Base-by-base conservation (phyloP, 2,797 vertebrate species). In the Periparus ater region DNA sequence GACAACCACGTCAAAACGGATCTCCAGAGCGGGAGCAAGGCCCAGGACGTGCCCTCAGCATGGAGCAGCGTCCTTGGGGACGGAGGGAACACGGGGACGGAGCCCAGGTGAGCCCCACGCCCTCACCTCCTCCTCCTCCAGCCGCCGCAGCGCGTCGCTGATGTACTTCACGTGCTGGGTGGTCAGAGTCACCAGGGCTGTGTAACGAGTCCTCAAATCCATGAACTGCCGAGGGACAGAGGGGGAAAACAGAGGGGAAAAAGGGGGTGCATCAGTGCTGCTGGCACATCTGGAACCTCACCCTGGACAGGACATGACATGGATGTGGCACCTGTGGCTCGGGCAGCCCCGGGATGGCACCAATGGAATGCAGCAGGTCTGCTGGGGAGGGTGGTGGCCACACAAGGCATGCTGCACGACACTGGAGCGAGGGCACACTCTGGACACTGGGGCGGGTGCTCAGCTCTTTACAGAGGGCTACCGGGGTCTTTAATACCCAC, bases 81-180 rank as follows among this genome's bases (percentile, higher is more conserved):
- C 0, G 45, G 17, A 27, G 54, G 32, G 51, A 25, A 57, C 0
- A 11, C 11, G 10, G 10, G 42, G 18, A 13, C 1, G 8, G 62
- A 22, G 76, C 0, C 44, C 15, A 30, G 66, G 2, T 2, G 65
- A 3, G 1, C 0, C 4, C 42, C 50, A 10, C 4, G 4, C 16
- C 51, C 97, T 97, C n/a, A 99, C 99, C 98, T 99, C 99, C 91
- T 99, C 99, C 72, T 99, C 99, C 94, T 99, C 99, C 48, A 99
- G 98, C 44, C 99, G 95, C 62, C 99, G 98, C 47, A 99, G 98
- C 0, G 99, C 99, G 40, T 99, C 99, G 4, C 99, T 99, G 98
- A 99, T 99, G 93, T 99, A 99, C 93, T 99, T 99, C 23, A 99
- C 99, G 11, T 99, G 99, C 95, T 99, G 99, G 0, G 99, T 99